Evolutionary conservation across 2,797 vertebrate genomes (phyloP).

Genomic region (Mormyrus proboscirostris): DNA sequence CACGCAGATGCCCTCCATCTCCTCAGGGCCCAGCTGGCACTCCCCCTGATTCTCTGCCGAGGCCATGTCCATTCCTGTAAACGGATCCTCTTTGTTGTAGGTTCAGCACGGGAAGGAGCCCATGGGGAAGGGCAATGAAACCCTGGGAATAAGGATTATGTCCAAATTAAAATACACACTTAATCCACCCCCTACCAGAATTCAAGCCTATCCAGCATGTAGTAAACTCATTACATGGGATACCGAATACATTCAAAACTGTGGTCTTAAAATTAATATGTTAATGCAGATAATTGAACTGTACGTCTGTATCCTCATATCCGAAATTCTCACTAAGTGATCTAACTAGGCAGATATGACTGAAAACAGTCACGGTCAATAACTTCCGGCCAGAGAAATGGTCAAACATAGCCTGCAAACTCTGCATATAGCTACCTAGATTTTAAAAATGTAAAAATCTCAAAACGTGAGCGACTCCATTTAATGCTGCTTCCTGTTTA

Average conservation of each 20-base stretch:
- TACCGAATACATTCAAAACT: background rate
- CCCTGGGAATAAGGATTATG: background rate
- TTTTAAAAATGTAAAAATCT: background rate
- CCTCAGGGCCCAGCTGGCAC: constrained; percentile 66
- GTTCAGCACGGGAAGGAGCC: constrained; percentile 6
- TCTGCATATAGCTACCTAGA: background rate
- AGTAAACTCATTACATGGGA: background rate
- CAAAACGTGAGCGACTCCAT: background rate
- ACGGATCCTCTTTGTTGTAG: background rate
- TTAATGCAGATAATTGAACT: background rate
- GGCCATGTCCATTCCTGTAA: constrained; percentile 42
- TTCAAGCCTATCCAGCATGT: background rate
- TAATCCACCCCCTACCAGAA: background rate
- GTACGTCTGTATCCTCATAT: background rate
- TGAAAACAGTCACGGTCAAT: background rate
- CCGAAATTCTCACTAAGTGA: background rate
- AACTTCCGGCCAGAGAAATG: background rate
- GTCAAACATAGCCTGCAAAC: background rate
- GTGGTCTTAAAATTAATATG: background rate
- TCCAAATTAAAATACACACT: background rate
- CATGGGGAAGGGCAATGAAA: constrained; percentile 10
- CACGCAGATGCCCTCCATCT: constrained; percentile 74
- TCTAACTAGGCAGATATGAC: background rate
- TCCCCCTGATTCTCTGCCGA: constrained; percentile 51
- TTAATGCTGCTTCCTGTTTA: background rate